Base-by-base conservation (phyloP, 2,113 vertebrate genomes). In the Brevimyrus niger region DNA sequence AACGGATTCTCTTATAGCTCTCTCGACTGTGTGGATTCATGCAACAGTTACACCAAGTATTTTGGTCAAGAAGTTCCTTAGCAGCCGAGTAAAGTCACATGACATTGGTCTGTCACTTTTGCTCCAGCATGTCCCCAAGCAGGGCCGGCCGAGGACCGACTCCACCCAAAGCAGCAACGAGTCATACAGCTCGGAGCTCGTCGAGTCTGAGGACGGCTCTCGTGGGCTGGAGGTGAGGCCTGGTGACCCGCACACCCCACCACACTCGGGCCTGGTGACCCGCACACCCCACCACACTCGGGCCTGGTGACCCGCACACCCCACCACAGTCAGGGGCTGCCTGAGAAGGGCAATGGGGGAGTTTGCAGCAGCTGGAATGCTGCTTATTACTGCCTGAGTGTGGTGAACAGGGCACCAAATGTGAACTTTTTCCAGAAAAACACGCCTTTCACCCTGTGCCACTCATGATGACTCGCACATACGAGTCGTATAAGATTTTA, bases 101-200 rank as follows among this genome's bases (percentile, higher is more conserved):
- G 82, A n/a, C 46, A n/a, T 9, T 38, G 2, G n/a, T 51, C 21
- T 48, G 1, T 23, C 9, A 35, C 8, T n/a, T 38, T 65, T 76
- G 73, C 83, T 92, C 46, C 90, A 99, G 98, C 97, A 93, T 88
- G 93, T 97, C 48, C 96, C 97, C 89, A 99, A 98, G 92, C 97
- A 97, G 88, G 98, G 98, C 82, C 98, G 98, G 95, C 97, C 95
- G 93, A 96, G 98, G 93, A 99, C 96, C 0, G 98, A 99, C 90
- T 99, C 98, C 87, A 99, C 98, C 23, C 98, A 99, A 94, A 99
- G 98, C 93, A 99, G 98, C 95, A 99, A 99, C 93, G 98, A 98
- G 91, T 99, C 98, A 44, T 99, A 97, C 92, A 98, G 97, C 94
- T 99, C 98, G 0, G 98, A 99, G 94, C 96, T 97, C 91, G 94